Evolutionary conservation across 2,113 vertebrate species (phyloP), one percentile per base, ranked within the genome.

Genomic region (Lepus europaeus): DNA sequence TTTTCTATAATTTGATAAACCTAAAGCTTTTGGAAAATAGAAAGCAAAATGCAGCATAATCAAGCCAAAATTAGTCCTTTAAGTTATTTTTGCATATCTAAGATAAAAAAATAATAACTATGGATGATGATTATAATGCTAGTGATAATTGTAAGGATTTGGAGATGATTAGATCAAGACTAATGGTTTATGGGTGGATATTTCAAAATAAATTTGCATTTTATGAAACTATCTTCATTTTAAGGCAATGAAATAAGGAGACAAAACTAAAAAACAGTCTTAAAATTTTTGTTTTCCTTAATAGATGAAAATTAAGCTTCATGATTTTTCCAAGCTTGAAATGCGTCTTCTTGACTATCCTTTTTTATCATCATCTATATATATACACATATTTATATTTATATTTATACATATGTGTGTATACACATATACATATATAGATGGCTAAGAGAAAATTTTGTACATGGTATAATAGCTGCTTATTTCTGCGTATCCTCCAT

Each of bases 281-380:
- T 96, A 56, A 95, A 72, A 68, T 95, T 96, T 27, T 96, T 97
- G 81, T 92, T 69, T 97, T 51, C 66, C 70, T 94, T 97, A 96
- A 93, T 91, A 93, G 25, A n/a, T 93, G 29, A 22, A 61, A 94
- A 96, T 97, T 97, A 93, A n/a, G 53, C 70, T 94, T 96, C 90
- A 89, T 31, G 51, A 83, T 88, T 97, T 27, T 96, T 97, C 94
- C 92, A 90, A 51, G 5, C 4, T 91, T 96, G 79, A 22, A 95
- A 89, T 59, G 87, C 53, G 87, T 77, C 78, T 97, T 69, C 25
- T 93, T 97, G 94, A 97, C 95, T 95, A 93, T 73, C 73, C 39
- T 61, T 96, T 79, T 95, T 61, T 92, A 11, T 89, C 95, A 59
- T 56, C 13, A 29, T 93, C 64, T 89, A 61, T 9, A 72, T 61